Conservation (phyloP, 1,140 invertebrate species). For the Aphelinus certus region DNA sequence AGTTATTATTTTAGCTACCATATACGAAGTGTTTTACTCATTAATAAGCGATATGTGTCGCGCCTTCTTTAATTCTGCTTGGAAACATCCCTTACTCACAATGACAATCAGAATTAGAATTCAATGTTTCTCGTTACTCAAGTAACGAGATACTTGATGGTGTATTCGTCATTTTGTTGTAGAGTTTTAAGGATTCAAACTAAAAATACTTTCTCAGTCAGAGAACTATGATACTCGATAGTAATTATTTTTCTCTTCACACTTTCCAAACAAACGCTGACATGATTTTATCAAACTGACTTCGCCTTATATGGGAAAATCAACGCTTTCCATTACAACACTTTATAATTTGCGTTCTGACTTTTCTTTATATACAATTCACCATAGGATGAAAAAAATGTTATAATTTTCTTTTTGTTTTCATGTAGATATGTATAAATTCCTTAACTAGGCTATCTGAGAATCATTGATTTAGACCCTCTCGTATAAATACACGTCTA, state of each 20-base stretch:
- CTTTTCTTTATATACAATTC: conserved; percentile 16
- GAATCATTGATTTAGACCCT: neutral
- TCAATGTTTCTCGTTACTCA: conserved; percentile 34
- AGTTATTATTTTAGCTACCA: neutral
- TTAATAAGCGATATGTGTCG: conserved; percentile 56
- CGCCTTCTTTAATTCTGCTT: conserved; percentile 41
- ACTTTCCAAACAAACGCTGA: no score
- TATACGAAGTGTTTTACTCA: conserved; percentile 51
- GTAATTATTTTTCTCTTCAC: no score
- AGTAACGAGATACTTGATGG: neutral
- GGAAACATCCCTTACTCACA: conserved; percentile 20
- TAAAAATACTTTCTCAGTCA: conserved; percentile 12
- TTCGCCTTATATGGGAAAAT: no score
- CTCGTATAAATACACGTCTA: conserved; percentile 21
- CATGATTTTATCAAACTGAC: no score
- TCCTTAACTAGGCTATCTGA: conserved; percentile 20
- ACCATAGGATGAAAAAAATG: conserved; percentile 1
- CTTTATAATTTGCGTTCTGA: neutral
- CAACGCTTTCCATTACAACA: no score
- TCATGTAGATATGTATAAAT: conserved; percentile 35
- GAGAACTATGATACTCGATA: neutral
- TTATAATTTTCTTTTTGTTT: conserved; percentile 19
- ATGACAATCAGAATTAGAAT: conserved; percentile 35
- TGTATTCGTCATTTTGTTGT: neutral
- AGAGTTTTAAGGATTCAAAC: conserved; percentile 19